phyloP scores from a whole-genome alignment of 2,113 vertebrate genomes.

The Scomber scombrus region DNA sequence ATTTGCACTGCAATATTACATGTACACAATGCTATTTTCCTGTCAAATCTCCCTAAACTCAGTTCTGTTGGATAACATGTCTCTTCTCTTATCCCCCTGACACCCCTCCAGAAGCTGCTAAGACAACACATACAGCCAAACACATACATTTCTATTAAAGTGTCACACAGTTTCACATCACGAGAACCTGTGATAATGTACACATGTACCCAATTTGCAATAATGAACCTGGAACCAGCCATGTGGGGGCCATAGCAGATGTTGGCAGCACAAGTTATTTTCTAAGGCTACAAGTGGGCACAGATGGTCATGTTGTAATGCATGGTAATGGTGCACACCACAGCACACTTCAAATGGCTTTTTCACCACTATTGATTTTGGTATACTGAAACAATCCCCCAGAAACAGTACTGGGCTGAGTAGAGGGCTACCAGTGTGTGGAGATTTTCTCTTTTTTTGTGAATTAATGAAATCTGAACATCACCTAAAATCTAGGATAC shows the following conservation, averaged over 20 bases:
- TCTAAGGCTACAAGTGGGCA: neutral
- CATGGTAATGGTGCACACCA: neutral
- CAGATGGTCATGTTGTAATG: slow-evolving; percentile 25
- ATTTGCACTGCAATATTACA: neutral
- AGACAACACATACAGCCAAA: no score
- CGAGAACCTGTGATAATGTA: neutral
- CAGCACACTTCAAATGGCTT: neutral
- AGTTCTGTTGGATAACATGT: neutral
- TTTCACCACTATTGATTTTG: neutral
- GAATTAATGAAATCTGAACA: neutral
- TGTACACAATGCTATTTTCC: neutral
- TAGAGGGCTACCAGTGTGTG: no score
- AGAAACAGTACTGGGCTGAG: neutral
- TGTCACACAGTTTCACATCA: neutral
- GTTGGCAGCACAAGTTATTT: neutral
- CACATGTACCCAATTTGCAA: neutral
- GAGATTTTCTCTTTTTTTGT: neutral
- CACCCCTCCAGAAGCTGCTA: no score
- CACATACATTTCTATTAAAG: neutral
- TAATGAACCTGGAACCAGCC: neutral
- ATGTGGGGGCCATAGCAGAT: neutral
- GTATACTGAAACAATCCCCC: neutral
- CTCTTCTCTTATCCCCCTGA: neutral
- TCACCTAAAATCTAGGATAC: neutral
- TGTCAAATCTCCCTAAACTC: neutral